These are phyloP conservation scores for Callionymus lyra DNA, from an alignment of 2,113 vertebrate species.

Conservation along the genomic window DNA sequence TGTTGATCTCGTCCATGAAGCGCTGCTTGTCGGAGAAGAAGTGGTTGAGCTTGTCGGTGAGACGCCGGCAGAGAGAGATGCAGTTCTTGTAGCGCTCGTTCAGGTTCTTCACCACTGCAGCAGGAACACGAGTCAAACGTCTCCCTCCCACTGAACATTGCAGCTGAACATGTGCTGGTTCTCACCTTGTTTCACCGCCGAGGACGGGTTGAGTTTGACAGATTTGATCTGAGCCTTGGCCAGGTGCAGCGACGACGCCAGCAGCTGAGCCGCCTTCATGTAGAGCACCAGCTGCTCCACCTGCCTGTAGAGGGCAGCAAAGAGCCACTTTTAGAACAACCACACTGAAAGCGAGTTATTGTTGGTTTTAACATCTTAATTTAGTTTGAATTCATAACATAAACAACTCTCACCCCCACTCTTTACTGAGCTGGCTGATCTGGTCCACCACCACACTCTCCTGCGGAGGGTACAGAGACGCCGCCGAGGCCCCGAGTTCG, in stretches of 20 bases:
- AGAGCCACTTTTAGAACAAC: constrained; percentile 6
- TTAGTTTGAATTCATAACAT: no score
- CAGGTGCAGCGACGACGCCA: constrained; percentile 89
- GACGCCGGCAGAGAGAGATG: constrained; percentile 83
- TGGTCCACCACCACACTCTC: constrained; percentile 94
- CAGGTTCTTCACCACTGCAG: constrained; percentile 84
- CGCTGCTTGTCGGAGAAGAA: constrained; percentile 97
- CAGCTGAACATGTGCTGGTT: no score
- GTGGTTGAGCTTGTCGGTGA: constrained; percentile 86
- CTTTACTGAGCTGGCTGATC: constrained; percentile 94
- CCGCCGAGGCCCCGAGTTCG: constrained; percentile 75
- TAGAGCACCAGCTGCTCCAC: constrained; percentile 94
- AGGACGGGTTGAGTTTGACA: constrained; percentile 87
- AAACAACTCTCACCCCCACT: constrained; percentile 83
- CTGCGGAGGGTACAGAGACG: constrained; percentile 84
- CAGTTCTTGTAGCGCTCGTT: constrained; percentile 94
- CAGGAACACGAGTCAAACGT: no score
- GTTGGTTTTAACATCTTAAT: no score
- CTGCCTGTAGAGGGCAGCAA: constrained; percentile 68
- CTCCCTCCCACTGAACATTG: no score
- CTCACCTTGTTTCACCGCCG: constrained; percentile 89
- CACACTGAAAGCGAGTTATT: no score
- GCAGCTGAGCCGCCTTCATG: constrained; percentile 91
- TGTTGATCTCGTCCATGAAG: constrained; percentile 95
- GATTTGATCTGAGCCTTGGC: constrained; percentile 95